Evolutionary conservation across 2,888 invertebrate species (phyloP).

Genomic region (Limnephilus marmoratus): DNA sequence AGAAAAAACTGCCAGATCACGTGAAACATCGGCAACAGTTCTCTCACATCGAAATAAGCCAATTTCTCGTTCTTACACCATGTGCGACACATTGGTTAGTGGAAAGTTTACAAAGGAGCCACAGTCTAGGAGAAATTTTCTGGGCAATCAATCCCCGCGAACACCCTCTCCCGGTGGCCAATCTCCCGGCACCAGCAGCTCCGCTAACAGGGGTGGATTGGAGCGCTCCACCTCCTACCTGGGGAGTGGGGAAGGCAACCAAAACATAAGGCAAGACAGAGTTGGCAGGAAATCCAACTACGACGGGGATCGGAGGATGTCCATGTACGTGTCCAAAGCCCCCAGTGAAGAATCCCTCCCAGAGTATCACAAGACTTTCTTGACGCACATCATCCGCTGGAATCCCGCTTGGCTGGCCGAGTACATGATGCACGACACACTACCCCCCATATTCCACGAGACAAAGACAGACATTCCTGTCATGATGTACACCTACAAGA

Average conservation of each 20-base stretch:
- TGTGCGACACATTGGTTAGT: neutral
- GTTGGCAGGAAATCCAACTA: neutral
- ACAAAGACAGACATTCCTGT: neutral
- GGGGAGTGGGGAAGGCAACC: neutral
- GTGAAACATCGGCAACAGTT: neutral
- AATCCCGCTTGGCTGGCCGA: conserved; percentile 30
- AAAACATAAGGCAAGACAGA: neutral
- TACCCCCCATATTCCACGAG: conserved; percentile 17
- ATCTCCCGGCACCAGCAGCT: neutral
- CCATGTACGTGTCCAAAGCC: neutral
- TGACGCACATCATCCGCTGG: conserved; percentile 2
- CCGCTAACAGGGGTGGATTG: neutral
- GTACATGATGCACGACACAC: neutral
- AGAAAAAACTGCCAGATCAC: neutral
- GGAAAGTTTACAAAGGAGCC: neutral
- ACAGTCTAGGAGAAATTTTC: neutral
- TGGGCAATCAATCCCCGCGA: neutral
- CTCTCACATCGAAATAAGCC: neutral
- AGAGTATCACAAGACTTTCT: conserved; percentile 7
- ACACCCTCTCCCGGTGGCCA: neutral
- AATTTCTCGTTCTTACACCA: neutral
- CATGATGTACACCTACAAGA: conserved; percentile 17
- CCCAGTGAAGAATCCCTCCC: neutral
- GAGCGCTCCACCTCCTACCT: neutral
- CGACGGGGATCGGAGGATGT: neutral